Evolutionary conservation across 2,797 vertebrate species (phyloP), one percentile per base, ranked within the genome.

Genomic region (Pygocentrus nattereri): DNA sequence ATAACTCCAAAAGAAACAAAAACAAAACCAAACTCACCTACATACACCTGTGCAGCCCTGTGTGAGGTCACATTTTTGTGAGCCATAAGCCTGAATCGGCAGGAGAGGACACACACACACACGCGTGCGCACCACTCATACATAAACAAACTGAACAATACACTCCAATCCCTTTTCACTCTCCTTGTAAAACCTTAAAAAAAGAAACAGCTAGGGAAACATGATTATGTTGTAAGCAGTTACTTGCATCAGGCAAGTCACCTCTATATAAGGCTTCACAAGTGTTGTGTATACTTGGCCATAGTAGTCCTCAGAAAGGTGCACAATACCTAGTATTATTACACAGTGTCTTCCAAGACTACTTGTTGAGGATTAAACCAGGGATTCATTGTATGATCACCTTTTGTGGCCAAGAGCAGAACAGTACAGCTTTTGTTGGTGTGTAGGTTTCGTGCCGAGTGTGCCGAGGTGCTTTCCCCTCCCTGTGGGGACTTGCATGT

Each of bases 191-290:
- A 87, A 69, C 70, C 76, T 84, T 82, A 88, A 89, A 90, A 89
- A 31, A 18, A 30, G 16, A 62, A 23, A 69, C 79, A 86, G 88
- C 87, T 74, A 70, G 90, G 89, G 78, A 72, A 71, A 70, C 54
- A 54, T 49, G 78, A 74, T 76, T 74, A 30, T 47, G 44, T 81
- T 92, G 92, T 87, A 87, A 89, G 90, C 85, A 89, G 92, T 90
- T 89, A 89, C 91, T 91, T 87, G 90, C 76, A 75, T 87, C 71
- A 44, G 84, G 82, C 90, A 91, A 91, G 91, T 90, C 91, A 88
- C 7, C 69, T 90, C 90, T 90, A 84, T 82, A 84, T 93, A 93
- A 94, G 93, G 93, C 93, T 92, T 91, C 25, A 68, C 54, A 87
- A 83, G 73, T 69, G 82, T 54, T 73, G 82, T 61, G 50, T 54